Base-by-base conservation (phyloP, 2,888 invertebrate genomes). In the Scaptomyza caliginosa region DNA sequence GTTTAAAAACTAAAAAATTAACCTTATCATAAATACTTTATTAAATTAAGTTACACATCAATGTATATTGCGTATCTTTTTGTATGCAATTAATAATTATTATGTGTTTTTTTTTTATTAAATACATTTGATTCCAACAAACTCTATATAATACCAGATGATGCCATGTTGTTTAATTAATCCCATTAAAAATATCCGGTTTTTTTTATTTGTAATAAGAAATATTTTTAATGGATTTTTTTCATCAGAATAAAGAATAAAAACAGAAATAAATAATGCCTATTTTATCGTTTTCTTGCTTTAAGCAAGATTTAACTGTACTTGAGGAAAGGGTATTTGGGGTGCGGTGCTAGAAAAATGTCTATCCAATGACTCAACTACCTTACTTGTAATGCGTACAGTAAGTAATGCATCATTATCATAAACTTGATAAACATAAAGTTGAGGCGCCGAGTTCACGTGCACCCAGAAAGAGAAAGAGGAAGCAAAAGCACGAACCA, bases 21-120 rank as follows among this genome's bases (percentile, higher is more conserved):
- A 23, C 30, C 5, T 42, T 16, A 10, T 26, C 16, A 32, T 23
- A 34, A 32, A 24, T 50, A 38, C 38, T 23, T 65, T 57, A 67
- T 58, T 58, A 52, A 49, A 45, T 45, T 46, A 24, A 73, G 67
- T 50, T 50, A 66, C 56, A 63, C 32, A 7, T 52, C 30, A 51
- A 34, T 57, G 28, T 45, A 39, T n/a, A 58, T 49, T 59, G 74
- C 56, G 46, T 73, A 71, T 67, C 43, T 69, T 71, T 75, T 79
- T 76, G 58, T 76, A 79, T 79, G 54, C 80, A 76, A 68, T 65
- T 68, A 45, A 76, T 62, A 76, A 78, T 64, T 60, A 78, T 60
- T 58, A 66, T 78, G 62, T 74, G 69, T 69, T 59, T 21, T n/a
- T n/a, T n/a, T n/a, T n/a, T n/a, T n/a, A n/a, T n/a, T 39, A 74